Base-by-base conservation (phyloP, 2,888 invertebrate genomes). In the Thumatha senex region DNA sequence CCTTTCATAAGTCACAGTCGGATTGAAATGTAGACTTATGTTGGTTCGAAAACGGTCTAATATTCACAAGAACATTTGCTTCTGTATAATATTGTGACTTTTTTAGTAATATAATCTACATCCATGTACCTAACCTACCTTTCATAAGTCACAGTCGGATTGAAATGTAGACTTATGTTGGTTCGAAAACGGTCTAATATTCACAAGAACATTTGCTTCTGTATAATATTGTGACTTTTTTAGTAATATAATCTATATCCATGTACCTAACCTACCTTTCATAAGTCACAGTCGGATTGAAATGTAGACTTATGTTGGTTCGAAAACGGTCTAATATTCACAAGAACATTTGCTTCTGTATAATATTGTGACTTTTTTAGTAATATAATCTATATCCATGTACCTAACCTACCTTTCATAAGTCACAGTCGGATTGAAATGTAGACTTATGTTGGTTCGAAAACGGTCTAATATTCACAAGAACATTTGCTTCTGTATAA, bases 101-200 rank as follows among this genome's bases (percentile, higher is more conserved):
- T 33, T 10, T 10, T 7, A 7, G 7, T 4, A 9, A 10, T 10
- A 7, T 31, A 31, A 9, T 31, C 31, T 10, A 9, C 10, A 31
- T 10, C 7, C 31, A 30, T n/a, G n/a, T n/a, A n/a, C n/a, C n/a
- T n/a, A n/a, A n/a, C n/a, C n/a, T n/a, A n/a, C n/a, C n/a, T 67
- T 70, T 71, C 73, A 73, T 75, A 74, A 72, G 67, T 76, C 74
- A 73, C 65, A 59, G 62, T 61, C 63, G 62, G 63, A 72, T 74
- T 69, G 61, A 58, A 67, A 70, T 56, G 50, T 54, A 55, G 60
- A 62, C 59, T 67, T 68, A 64, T 54, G 48, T 54, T 51, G 48
- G 56, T 63, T 54, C 55, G 47, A 55, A 46, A 43, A 31, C 53
- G 36, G 63, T 67, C 59, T 56, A 55, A 58, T 56, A 63, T 60